Evolutionary conservation across 2,113 vertebrate species (phyloP), one percentile per base, ranked within the genome.

Genomic region (Ochotona princeps): DNA sequence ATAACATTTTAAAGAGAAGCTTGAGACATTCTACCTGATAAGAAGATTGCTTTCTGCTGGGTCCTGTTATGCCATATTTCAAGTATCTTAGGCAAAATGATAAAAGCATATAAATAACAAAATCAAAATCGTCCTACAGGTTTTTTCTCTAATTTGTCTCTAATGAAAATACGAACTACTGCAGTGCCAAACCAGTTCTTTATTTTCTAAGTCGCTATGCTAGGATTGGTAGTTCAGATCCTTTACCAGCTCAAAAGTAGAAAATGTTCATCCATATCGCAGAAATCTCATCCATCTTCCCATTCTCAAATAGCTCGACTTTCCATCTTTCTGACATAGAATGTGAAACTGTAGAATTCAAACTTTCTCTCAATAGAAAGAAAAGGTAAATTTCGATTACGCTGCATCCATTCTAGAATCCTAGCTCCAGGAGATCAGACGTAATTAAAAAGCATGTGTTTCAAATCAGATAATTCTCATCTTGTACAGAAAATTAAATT

Each of bases 91-190:
- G 92, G 54, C 35, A 75, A 79, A 61, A 2, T 81, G 38, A n/a
- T 92, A 92, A 92, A 89, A 89, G 38, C 21, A 32, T 57, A 38
- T 28, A 67, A 94, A 92, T 1, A 79, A 69, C 4, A 18, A 54
- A 91, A 63, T 12, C 70, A 80, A 94, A 88, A 49, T 14, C 83
- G 15, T 38, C 54, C 38, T 30, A 15, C 2, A 51, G 2, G 6
- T 32, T 66, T 90, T 44, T 44, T 44, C 38, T 44, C 38, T 67
- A 87, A 25, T 0, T 57, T 78, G 81, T 30, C 32, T 82, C 1
- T 49, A 13, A 78, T 25, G 63, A 75, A 93, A 54, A 51, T 8
- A 1, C 8, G 32, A 89, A 28, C 25, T 70, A 57, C 23, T 75
- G 18, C 10, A 76, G 28, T 14, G 35, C 8, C 32, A 7, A 66